Conservation (phyloP, 2,888 invertebrate species). For the Cheiracanthium punctorium region DNA sequence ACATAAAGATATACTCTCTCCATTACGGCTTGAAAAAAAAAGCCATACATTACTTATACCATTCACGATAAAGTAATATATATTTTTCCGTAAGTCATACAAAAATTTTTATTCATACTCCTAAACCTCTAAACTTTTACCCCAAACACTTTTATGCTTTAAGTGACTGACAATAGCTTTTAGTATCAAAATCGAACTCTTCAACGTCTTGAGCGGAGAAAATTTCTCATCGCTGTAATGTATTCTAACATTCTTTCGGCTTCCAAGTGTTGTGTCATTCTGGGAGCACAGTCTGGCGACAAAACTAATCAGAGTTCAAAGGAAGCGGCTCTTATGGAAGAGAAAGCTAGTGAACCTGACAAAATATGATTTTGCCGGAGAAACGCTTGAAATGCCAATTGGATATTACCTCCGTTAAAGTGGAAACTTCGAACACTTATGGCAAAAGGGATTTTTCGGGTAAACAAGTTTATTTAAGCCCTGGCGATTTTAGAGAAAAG, state of each 20-base stretch:
- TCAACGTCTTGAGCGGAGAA: too few relatives aligned
- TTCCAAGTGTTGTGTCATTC: not conserved
- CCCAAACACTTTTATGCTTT: not conserved
- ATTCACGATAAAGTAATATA: too few relatives aligned
- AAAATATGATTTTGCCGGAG: not conserved
- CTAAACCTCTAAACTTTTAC: not conserved
- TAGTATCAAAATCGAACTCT: not conserved
- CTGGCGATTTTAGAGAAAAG: too few relatives aligned
- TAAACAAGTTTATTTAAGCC: too few relatives aligned
- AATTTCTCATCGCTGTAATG: not conserved
- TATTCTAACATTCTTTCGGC: not conserved
- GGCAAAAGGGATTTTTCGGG: too few relatives aligned
- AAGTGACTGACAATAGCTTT: slow-evolving; percentile 8
- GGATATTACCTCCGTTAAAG: not conserved
- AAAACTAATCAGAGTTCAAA: not conserved
- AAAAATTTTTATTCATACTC: not conserved
- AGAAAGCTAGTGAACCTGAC: slow-evolving; percentile 9
- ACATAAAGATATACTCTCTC: too few relatives aligned
- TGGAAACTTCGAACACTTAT: too few relatives aligned
- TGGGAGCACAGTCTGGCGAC: not conserved
- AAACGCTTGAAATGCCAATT: not conserved
- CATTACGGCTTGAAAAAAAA: too few relatives aligned
- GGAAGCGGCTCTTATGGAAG: not conserved
- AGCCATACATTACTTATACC: too few relatives aligned
- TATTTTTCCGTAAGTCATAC: too few relatives aligned